Base-by-base conservation (phyloP, 2,888 invertebrate species). In the Lithophane socia region DNA sequence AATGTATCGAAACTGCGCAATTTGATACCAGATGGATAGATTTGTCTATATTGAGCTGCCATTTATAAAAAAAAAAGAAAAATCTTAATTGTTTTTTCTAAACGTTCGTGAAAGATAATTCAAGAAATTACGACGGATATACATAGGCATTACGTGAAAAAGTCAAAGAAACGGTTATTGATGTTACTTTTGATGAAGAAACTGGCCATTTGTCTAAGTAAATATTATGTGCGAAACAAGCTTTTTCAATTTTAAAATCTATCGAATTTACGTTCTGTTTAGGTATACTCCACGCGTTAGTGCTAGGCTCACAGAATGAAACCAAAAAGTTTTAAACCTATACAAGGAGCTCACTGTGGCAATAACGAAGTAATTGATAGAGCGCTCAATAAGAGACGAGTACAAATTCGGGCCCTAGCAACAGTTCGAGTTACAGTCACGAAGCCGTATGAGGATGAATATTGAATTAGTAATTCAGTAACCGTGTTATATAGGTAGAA, bases 381-480 rank as follows among this genome's bases (percentile, higher is more conserved):
- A 54, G 0, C 21, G 12, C 10, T 47, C 24, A 61, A 4, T 29
- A 21, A 21, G 16, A 37, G 24, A 0, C 8, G 5, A 56, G 16
- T 49, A 68, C 37, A 82, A 67, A 52, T 68, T 79, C 10, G 49
- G 78, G 56, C 44, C 63, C 67, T 24, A 58, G 13, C 44, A 18
- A 77, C 75, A 58, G 69, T 79, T 79, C 52, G 1, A 68, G 52
- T 68, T 63, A 83, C 77, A 16, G 2, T 1, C 69, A 44, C 1
- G 79, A 79, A 79, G 79, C 79, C 79, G 2, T 78, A 83, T 13
- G n/a, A 52, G 9, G 24, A 24, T 21, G 29, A 54, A 58, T 60
- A 79, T 64, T 78, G 52, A 83, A 83, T 79, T 83, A 79, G 79
- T 77, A 54, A 60, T 44, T 42, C 64, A 75, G 12, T 52, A 52